phyloP scores from a whole-genome alignment of 2,888 invertebrate genomes.

The Tigriopus californicus region DNA sequence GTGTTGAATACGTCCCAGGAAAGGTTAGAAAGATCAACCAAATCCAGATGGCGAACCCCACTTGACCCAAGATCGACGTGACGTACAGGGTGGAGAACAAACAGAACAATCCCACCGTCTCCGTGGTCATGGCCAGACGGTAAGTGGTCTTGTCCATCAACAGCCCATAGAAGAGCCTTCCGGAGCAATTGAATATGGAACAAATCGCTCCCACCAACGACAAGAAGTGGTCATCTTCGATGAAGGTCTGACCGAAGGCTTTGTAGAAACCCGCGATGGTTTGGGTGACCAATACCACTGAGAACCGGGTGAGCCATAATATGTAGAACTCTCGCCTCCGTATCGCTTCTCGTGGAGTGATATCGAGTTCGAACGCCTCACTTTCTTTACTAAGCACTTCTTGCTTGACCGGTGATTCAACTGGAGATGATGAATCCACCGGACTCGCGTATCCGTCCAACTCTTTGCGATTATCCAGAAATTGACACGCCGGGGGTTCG shows the following conservation, averaged over 20 bases:
- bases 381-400: background rate
- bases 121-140: constrained; percentile 23
- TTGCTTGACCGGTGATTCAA: background rate
- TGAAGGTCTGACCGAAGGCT: constrained; percentile 27
- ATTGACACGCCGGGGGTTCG: constrained; percentile 15
- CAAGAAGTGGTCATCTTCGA: constrained; percentile 30
- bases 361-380: background rate
- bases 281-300: constrained; percentile 13
- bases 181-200: constrained; percentile 29
- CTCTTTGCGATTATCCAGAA: no score
- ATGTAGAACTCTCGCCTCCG: constrained; percentile 23
- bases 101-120: constrained; percentile 16
- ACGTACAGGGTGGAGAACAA: constrained; percentile 20
- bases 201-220: constrained; percentile 29
- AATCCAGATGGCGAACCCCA: constrained; percentile 24
- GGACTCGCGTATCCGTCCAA: no score
- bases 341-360: constrained; percentile 16
- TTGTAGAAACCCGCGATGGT: constrained; percentile 12
- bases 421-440: no score
- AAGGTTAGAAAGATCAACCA: constrained; percentile 24
- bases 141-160: constrained; percentile 29
- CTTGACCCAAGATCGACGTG: constrained; percentile 22
- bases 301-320: constrained; percentile 25
- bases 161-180: constrained; percentile 30
- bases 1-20: constrained; percentile 24